Base-by-base conservation (phyloP, 2,797 vertebrate species). In the Sebastes taczanowskii region DNA sequence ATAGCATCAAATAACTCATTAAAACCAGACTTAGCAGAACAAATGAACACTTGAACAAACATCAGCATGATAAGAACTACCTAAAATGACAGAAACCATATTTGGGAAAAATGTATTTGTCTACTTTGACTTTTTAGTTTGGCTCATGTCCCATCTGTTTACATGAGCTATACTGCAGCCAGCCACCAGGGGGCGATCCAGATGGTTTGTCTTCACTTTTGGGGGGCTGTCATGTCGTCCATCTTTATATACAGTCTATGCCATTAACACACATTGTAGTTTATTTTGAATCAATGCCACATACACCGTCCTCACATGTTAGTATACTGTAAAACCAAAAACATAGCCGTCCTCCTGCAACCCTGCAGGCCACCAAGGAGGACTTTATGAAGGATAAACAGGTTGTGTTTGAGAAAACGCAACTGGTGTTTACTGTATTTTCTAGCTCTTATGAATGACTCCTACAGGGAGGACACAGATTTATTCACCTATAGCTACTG, bases 71-170 rank as follows among this genome's bases (percentile, higher is more conserved):
- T 49, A 20, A 49, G 46, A 49, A 49, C 1, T 18, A 49, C 46
- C 7, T 49, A 49, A 49, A 49, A 49, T 18, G 46, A 49, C 46
- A 49, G 46, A 20, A 18, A 49, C 46, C 46, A 42, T 42, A 42
- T 42, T 42, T 42, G 14, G 38, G 14, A 7, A 49, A 49, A 49
- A 49, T 49, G 18, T 42, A 42, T 42, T 42, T 42, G 46, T 49
- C 46, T 20, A 49, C 16, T 49, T 20, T 49, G 46, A 18, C 7
- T 52, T n/a, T 38, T 38, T 14, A 38, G 35, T 38, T 38, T 38
- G 13, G 13, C 35, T 38, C 35, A 38, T 0, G 35, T 38, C 35
- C 13, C 35, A 0, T 38, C 13, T 14, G 35, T 0, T 38, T 38
- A 38, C 35, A 52, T 52, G 20, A 52, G 0, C 42, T 46, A 42